Evolutionary conservation across 64 coral and sea anemone genomes (phyloP), one percentile per base, ranked within the genome.

Genomic region (Stylophora pistillata): DNA sequence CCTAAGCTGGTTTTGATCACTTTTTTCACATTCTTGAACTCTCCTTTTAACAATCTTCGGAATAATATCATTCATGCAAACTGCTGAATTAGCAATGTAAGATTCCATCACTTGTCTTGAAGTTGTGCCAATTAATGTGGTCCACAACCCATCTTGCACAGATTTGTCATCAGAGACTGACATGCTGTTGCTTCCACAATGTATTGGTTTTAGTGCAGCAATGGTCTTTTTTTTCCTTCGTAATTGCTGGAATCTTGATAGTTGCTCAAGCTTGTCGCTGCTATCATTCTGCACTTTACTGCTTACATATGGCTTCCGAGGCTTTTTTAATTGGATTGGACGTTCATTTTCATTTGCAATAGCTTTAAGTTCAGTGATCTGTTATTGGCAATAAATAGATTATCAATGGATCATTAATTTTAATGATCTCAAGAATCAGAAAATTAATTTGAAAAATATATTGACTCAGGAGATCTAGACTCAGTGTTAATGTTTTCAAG

Each of bases 121-220:
- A 55, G 79, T 32, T 84, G 79, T 89, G 23, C 78, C 71, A 53
- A 77, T 68, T 53, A 86, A 70, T 26, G 61, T 94, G 3, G 71
- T 94, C 87, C 79, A 94, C 78, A 94, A 77, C 11, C 86, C 92
- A 89, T 94, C 91, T 53, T 78, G 47, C 23, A 86, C 83, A 65
- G 73, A 27, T 62, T 55, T 55, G 64, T 62, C 37, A 61, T 93
- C 65, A 75, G 56, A 77, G 30, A 54, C 20, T 63, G 73, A 88
- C 28, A 7, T 87, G 13, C 58, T 88, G 54, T 75, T 74, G 28
- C 72, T 62, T 53, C 30, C 86, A 77, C 86, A 88, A 52, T 76
- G 86, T 30, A 76, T 88, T 77, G 72, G 72, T 76, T 29, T 63
- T 47, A 88, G 54, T 76, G 55, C 72, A 88, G 72, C 86, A 9